Percentiles rank a stretch among this genome's conserved stretches.
Evolutionary conservation across 2,797 vertebrate genomes (phyloP).

Genomic region (Myiotriccus ornatus): DNA sequence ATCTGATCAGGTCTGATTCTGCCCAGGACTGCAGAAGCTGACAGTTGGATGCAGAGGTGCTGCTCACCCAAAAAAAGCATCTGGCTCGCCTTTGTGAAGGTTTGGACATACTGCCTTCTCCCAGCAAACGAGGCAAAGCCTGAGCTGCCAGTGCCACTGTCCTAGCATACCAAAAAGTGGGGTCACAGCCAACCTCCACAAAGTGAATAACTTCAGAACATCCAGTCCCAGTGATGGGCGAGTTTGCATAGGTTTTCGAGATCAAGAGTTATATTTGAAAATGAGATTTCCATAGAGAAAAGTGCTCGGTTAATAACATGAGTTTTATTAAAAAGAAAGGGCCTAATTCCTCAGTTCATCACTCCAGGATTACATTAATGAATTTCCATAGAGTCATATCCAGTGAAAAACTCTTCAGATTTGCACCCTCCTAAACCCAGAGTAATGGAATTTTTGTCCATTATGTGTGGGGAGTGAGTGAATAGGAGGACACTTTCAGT

Average conservation of each 20-base stretch:
- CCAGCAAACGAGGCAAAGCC: background rate
- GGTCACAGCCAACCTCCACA: background rate
- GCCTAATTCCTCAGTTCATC: background rate
- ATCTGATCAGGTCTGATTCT: background rate
- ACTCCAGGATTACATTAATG: background rate
- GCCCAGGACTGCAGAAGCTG: background rate
- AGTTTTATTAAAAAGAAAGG: constrained; percentile 29
- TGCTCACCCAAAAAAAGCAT: background rate
- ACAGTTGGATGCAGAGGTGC: background rate
- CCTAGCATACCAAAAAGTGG: background rate
- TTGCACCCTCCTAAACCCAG: background rate
- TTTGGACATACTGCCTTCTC: rapidly evolving
- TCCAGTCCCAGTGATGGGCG: rapidly evolving
- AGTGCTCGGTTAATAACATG: background rate
- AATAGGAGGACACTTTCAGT: background rate
- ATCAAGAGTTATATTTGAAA: background rate
- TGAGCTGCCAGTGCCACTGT: background rate
- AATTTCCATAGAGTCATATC: background rate
- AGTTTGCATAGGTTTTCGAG: background rate
- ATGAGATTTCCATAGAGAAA: background rate
- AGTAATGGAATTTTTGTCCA: background rate
- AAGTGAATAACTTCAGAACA: background rate
- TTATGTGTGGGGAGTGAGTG: background rate
- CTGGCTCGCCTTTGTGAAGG: background rate
- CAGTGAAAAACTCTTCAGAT: background rate